phyloP scores from a whole-genome alignment of 2,113 vertebrate genomes.

The Sceloporus tristichus region DNA sequence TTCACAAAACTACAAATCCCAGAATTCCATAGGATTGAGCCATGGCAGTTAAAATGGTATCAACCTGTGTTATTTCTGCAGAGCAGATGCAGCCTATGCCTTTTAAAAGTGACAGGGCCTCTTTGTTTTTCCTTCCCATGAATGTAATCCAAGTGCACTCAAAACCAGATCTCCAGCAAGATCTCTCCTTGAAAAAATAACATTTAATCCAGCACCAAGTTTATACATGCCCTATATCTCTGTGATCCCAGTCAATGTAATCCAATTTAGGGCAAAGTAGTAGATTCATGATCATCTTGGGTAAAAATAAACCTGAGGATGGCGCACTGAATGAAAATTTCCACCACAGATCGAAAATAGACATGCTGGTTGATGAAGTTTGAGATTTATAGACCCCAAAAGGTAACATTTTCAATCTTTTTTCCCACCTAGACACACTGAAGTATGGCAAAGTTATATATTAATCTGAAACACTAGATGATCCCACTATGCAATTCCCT shows the following conservation, averaged over 20 bases:
- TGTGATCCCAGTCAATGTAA: neutral
- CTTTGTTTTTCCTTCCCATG: neutral
- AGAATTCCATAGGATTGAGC: too few species aligned
- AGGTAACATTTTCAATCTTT: too few species aligned
- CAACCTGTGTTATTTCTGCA: too few species aligned
- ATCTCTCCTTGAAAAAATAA: neutral
- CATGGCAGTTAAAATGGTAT: too few species aligned
- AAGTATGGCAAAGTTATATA: neutral
- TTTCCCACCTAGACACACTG: neutral
- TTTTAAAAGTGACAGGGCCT: neutral
- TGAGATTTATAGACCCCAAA: too few species aligned
- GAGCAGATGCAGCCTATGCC: too few species aligned
- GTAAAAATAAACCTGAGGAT: neutral
- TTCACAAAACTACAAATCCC: too few species aligned
- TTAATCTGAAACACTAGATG: neutral
- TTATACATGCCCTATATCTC: neutral
- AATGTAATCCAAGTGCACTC: neutral
- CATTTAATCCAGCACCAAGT: neutral
- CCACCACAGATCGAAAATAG: too few species aligned
- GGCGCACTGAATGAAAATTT: neutral
- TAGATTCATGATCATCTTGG: neutral
- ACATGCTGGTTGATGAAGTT: too few species aligned
- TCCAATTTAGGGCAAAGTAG: neutral
- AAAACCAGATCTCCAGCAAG: neutral
- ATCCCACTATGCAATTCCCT: neutral